Base-by-base conservation (phyloP, 2,113 vertebrate genomes). In the Theristicus caerulescens region DNA sequence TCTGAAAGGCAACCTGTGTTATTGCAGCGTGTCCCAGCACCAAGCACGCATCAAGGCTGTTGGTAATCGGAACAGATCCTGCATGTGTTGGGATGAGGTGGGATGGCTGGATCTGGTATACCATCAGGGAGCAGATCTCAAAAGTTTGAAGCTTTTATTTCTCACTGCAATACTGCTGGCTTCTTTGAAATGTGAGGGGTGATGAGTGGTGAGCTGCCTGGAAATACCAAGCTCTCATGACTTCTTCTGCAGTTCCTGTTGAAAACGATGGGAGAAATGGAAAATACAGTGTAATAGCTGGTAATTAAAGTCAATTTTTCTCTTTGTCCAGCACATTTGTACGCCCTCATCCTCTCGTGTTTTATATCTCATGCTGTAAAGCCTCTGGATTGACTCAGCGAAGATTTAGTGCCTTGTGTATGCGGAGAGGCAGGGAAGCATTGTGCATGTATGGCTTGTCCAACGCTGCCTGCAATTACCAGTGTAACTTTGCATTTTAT, bases 11-110 rank as follows among this genome's bases (percentile, higher is more conserved):
- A 0, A 25, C 36, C 15, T 54, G 2, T 0, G 5, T 78, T 77
- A 38, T 19, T 4, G 0, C 55, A 42, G 32, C 2, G 0, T 13
- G 3, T 49, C 52, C 57, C n/a, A 11, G 36, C 1, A 4, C 36
- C 17, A 51, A 76, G 55, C 18, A 2, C 0, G 0, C 2, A 0
- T 47, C n/a, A 17, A 27, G 55, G 64, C 80, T 57, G 38, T n/a
- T 10, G 57, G 4, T 8, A 10, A 11, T 16, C 40, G 17, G 55
- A n/a, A 18, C 36, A 49, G 32, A 25, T 27, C 36, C 59, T 73
- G 4, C 3, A 4, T 40, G 13, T n/a, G 13, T 21, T 74, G 69
- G 57, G 29, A 1, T 71, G 25, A 71, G 31, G 7, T 62, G 82
- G 55, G 40, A 5, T 52, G 34, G 59, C 81, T 80, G 76, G 2